Base-by-base conservation (phyloP, 2,888 invertebrate species). In the Rotaria magnacalcarata region DNA sequence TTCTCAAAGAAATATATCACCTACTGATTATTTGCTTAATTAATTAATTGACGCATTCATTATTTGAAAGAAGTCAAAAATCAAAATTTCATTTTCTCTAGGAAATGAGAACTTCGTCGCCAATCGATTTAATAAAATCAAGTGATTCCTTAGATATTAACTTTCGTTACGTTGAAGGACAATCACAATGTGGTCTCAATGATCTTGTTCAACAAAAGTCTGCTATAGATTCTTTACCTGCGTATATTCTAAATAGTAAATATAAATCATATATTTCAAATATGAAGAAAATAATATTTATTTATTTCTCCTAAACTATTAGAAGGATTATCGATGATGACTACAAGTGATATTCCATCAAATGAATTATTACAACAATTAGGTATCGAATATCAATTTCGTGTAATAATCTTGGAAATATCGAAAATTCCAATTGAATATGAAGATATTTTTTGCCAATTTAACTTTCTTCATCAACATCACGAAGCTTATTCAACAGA, bases 401-500 rank as follows among this genome's bases (percentile, higher is more conserved):
- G 97, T 87, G 97, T 99, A 11, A 97, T 97, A 0, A 96, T 99
- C 16, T 93, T 98, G 85, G 97, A 99, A 92, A 97, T 97, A 0
- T 95, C 96, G 89, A 96, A 95, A 88, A 96, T 99, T 89, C 94
- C 96, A 56, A 94, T 95, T 0, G 97, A 98, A 91, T 99, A 97
- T 90, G 96, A 97, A 0, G 99, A 99, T 91, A 96, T 99, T 85
- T 99, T 99, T 93, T 98, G 98, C 91, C 99, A 99, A 93, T 99
- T 99, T 92, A 98, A 98, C 91, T 99, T 99, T 92, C 93, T 98
- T 87, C 97, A 99, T 91, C 94, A 97, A 88, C 96, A 97, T 91
- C 97, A 99, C 91, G 99, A 99, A 92, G 97, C 98, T 52, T 99
- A 99, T 92, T 98, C 98, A 87, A 99, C 99, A 8, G 99, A 99